Conservation (phyloP, 2,113 vertebrate genomes). For the Trichechus manatus region DNA sequence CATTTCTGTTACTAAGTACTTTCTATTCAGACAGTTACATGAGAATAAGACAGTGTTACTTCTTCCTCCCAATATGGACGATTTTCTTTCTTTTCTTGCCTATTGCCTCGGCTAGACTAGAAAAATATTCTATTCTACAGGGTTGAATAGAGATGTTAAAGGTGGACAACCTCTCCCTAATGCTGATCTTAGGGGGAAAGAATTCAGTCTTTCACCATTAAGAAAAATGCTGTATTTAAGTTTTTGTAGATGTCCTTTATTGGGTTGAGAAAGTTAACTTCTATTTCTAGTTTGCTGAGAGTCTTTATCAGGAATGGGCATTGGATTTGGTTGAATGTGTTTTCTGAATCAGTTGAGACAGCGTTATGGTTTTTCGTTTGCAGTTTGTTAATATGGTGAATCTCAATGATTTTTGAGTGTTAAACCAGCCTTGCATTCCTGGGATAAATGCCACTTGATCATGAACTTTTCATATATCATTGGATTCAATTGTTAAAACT, state of each 20-base stretch:
- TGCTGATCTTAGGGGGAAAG: neutral
- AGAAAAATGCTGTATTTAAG: neutral
- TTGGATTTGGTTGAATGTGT: neutral
- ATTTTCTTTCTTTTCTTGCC: conserved; percentile 29
- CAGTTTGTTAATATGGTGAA: neutral
- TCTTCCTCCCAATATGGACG: neutral
- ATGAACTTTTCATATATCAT: neutral
- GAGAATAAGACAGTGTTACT: conserved; percentile 1
- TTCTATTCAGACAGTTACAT: neutral
- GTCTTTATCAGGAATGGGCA: neutral
- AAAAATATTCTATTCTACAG: neutral
- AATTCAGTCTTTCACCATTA: neutral
- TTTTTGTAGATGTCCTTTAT: neutral
- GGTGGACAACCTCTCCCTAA: neutral
- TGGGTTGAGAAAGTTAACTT: neutral
- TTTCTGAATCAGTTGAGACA: neutral
- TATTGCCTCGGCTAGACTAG: neutral
- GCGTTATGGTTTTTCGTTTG: neutral
- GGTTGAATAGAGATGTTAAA: neutral
- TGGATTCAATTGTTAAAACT: neutral
- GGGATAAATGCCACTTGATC: neutral
- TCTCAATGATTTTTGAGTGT: neutral
- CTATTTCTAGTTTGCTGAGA: neutral
- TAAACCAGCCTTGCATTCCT: neutral
- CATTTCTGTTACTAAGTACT: neutral